Evolutionary conservation across 92 coral and sea anemone species (phyloP).

Genomic region (Bergia sp.): DNA sequence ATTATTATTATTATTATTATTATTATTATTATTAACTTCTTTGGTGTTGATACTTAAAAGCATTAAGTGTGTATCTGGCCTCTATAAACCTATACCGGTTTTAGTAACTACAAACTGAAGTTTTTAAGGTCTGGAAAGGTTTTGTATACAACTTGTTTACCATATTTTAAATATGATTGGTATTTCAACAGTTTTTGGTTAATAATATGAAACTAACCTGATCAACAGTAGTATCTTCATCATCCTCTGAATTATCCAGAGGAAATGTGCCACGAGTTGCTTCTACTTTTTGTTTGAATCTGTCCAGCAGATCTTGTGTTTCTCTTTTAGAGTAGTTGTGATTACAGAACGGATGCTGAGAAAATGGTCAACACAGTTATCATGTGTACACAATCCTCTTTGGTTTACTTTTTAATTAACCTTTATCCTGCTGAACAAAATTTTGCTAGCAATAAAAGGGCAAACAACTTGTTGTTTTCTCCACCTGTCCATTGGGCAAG

Average conservation of each 20-base stretch:
- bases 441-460: too few relatives aligned
- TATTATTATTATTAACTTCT: too few relatives aligned
- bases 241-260: slow-evolving; percentile 63
- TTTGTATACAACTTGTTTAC: too few relatives aligned
- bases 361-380: not conserved
- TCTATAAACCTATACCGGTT: too few relatives aligned
- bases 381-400: not conserved
- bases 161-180: not conserved
- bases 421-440: not conserved
- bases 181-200: not conserved
- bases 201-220: slow-evolving; percentile 40
- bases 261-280: slow-evolving; percentile 50
- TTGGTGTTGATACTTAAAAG: too few relatives aligned
- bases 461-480: too few relatives aligned
- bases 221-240: slow-evolving; percentile 55
- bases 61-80: too few relatives aligned
- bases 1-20: too few relatives aligned
- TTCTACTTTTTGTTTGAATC: slow-evolving; percentile 57
- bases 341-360: slow-evolving; percentile 92
- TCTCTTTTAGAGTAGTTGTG: slow-evolving; percentile 81
- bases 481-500: too few relatives aligned
- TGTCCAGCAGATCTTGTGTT: slow-evolving; percentile 87
- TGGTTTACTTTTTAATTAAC: not conserved
- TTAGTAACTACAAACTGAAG: too few relatives aligned
- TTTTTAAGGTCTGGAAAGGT: too few relatives aligned